Evolutionary conservation across 2,888 invertebrate species (phyloP), one percentile per base, ranked within the genome.

Genomic region (Homarus gammarus): DNA sequence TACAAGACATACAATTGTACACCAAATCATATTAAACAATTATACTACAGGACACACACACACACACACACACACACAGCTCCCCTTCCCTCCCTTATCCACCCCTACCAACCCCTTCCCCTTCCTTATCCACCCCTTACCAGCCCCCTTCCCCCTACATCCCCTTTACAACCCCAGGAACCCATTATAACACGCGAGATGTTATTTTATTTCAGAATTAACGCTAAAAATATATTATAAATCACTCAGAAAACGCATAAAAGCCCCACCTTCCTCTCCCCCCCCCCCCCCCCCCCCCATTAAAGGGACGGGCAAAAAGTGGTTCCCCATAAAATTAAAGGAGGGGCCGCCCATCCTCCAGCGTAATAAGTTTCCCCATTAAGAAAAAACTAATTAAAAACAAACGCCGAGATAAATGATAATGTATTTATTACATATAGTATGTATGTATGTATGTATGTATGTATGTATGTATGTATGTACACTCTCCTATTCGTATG

Each of bases 341-440:
- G 40, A n/a, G 44, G 44, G 15, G 15, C 75, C 15, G 15, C 78
- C 78, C 78, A 36, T 36, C 36, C 78, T 51, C 10, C 56, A 33
- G 38, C 15, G 70, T 68, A 82, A 68, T 82, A 82, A 82, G 49
- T 44, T 49, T 44, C 31, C 38, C 70, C 82, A 82, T 82, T 44
- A 82, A 68, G 70, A 70, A 64, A 82, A 68, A 68, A 44, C 49
- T 64, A 44, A 82, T 68, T 82, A 82, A 70, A 82, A 68, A 64
- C 64, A 36, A 44, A 78, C 27, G 33, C 38, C 10, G 15, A 70
- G 40, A 68, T 82, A 38, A 82, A 49, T 51, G 44, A 27, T 64
- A 70, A 82, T 31, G 70, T 40, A 82, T 31, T 27, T 22, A 64
- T 1, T 64, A n/a, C 64, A 64, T 64, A 27, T 6, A 78, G 1